Evolutionary conservation across 2,888 invertebrate species (phyloP).

Genomic region (Eilema sororculum): DNA sequence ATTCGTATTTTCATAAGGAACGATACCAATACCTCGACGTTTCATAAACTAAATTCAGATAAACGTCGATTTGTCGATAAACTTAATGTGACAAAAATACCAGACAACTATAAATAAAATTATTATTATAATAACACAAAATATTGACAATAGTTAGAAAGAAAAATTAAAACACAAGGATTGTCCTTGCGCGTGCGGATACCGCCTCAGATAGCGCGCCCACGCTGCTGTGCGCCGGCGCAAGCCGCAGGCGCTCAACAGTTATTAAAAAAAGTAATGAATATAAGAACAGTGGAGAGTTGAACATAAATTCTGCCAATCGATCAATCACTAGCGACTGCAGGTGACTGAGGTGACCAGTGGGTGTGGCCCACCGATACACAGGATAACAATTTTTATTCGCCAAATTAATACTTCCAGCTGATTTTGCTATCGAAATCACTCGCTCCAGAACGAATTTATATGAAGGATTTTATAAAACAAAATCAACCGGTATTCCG

Average conservation of each 20-base stretch:
- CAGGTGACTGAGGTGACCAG: too few relatives aligned
- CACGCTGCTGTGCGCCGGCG: slow-evolving; percentile 34
- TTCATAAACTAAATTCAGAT: background rate
- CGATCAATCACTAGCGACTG: too few relatives aligned
- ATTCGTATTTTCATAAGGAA: background rate
- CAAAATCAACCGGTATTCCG: too few relatives aligned
- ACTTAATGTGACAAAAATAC: background rate
- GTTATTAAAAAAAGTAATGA: background rate
- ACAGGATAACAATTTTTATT: too few relatives aligned
- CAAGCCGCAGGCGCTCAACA: background rate
- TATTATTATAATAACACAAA: background rate
- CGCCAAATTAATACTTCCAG: too few relatives aligned
- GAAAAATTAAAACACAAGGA: slow-evolving; percentile 35
- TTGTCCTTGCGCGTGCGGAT: slow-evolving; percentile 73
- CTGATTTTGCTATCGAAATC: too few relatives aligned
- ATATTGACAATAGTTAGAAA: slow-evolving; percentile 11
- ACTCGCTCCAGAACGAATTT: too few relatives aligned
- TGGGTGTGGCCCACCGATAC: too few relatives aligned
- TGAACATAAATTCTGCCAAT: too few relatives aligned
- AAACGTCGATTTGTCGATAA: too few relatives aligned
- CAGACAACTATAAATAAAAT: slow-evolving; percentile 4
- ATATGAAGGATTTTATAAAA: too few relatives aligned
- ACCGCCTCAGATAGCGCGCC: slow-evolving; percentile 53
- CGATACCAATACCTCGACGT: background rate
- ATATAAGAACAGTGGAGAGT: background rate